Evolutionary conservation across 2,113 vertebrate species (phyloP).

Genomic region (Laticauda laticaudata): DNA sequence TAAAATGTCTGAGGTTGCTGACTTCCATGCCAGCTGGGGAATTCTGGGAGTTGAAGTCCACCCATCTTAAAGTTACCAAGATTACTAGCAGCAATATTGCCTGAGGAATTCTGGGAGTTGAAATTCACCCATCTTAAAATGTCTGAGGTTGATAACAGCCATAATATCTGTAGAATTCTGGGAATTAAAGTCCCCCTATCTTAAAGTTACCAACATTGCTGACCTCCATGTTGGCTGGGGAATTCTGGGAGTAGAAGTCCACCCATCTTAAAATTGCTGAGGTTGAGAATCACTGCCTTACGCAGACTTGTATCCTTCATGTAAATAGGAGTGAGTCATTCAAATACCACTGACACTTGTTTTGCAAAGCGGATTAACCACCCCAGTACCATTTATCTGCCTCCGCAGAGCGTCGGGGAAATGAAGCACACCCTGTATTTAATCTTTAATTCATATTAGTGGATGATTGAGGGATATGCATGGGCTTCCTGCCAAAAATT

Average conservation of each 20-base stretch:
- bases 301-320: not conserved
- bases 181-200: fast-evolving
- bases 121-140: not conserved
- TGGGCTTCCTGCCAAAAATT: not conserved
- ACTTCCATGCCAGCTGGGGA: too few relatives aligned
- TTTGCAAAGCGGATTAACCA: not conserved
- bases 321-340: not conserved
- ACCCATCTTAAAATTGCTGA: not conserved
- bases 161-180: not conserved
- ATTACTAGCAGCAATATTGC: too few relatives aligned
- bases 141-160: fast-evolving
- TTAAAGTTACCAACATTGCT: not conserved
- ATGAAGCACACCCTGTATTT: not conserved
- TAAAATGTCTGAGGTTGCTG: not conserved
- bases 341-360: not conserved
- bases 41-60: too few relatives aligned
- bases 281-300: not conserved
- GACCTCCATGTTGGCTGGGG: not conserved
- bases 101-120: not conserved
- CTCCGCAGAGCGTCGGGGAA: not conserved
- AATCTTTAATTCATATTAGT: not conserved
- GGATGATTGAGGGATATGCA: not conserved
- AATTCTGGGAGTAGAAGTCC: not conserved
- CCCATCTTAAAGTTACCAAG: not conserved
- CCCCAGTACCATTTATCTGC: not conserved